Evolutionary conservation across 2,888 invertebrate genomes (phyloP).

Genomic region (Heliconius erato): DNA sequence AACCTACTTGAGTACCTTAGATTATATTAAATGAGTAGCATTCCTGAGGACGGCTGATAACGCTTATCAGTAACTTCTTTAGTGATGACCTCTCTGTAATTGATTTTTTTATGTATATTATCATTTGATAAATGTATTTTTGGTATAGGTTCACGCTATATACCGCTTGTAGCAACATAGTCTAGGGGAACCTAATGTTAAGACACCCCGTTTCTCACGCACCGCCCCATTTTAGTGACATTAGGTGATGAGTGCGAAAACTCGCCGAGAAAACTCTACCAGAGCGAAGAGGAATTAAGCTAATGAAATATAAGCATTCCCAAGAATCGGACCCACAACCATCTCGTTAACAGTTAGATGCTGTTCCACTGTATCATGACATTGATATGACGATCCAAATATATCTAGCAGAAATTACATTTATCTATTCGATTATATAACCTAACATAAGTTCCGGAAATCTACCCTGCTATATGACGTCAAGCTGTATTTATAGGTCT

Average conservation of each 20-base stretch:
- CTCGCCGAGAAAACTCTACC: too few relatives aligned
- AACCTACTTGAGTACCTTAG: neutral
- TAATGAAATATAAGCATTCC: too few relatives aligned
- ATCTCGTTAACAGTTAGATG: too few relatives aligned
- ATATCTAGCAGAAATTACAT: neutral
- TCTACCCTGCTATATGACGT: neutral
- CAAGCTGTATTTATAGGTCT: neutral
- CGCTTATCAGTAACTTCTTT: neutral
- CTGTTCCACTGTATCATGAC: too few relatives aligned
- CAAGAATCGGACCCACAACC: too few relatives aligned
- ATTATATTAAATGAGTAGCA: slow-evolving; percentile 1
- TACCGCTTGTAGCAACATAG: too few relatives aligned
- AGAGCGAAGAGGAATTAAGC: too few relatives aligned
- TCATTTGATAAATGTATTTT: neutral
- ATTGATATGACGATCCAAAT: neutral
- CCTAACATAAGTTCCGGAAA: neutral
- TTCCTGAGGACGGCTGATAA: slow-evolving; percentile 7
- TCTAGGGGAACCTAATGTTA: too few relatives aligned
- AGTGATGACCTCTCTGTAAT: slow-evolving; percentile 7
- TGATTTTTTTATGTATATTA: neutral
- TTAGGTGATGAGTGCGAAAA: too few relatives aligned
- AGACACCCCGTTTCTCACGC: too few relatives aligned
- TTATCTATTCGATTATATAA: slow-evolving; percentile 1
- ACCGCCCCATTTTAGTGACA: too few relatives aligned
- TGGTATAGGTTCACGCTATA: neutral